Evolutionary conservation across 2,113 vertebrate genomes (phyloP), one percentile per base, ranked within the genome.

Genomic region (Pachypanchax playfairii): DNA sequence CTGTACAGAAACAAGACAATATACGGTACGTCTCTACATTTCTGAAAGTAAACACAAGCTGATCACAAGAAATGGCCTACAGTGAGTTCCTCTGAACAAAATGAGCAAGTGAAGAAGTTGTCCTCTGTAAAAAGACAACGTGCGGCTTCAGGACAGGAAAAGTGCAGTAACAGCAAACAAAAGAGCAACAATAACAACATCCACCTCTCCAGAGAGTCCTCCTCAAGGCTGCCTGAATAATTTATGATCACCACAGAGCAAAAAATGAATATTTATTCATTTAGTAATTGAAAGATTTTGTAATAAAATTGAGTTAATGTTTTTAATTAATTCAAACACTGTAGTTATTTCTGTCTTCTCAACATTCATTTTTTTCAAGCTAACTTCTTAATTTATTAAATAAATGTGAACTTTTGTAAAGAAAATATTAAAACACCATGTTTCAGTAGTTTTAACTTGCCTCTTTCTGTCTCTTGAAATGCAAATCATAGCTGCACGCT

Each of bases 161-260:
- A 65, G 41, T 58, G 43, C 64, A 46, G 42, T 65, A 75, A 64
- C 26, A 6, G 36, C 44, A 77, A 81, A 77, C 44, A 61, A 70
- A 76, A 79, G 58, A 46, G 51, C 29, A 74, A 75, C 75, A 80
- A 77, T 59, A 84, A 65, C 73, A 82, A 57, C 28, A 29, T 29
- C 11, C 31, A 7, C 59, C 54, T 53, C 56, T 58, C 70, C 50
- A 6, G 44, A 61, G 73, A 80, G 52, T 46, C 42, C 57, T 48
- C 33, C 43, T 58, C 49, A 52, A 33, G 50, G 28, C 28, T 4
- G 44, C 15, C 52, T 84, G 65, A 82, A 81, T 85, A 78, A 85
- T 82, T 79, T 70, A 87, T 77, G 13, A 63, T n/a, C n/a, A n/a
- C n/a, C 28, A 29, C 28, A 29, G 7, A 29, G 7, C 7, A 29